Evolutionary conservation across 2,113 vertebrate genomes (phyloP).

Genomic region (Falcunculus frontatus): DNA sequence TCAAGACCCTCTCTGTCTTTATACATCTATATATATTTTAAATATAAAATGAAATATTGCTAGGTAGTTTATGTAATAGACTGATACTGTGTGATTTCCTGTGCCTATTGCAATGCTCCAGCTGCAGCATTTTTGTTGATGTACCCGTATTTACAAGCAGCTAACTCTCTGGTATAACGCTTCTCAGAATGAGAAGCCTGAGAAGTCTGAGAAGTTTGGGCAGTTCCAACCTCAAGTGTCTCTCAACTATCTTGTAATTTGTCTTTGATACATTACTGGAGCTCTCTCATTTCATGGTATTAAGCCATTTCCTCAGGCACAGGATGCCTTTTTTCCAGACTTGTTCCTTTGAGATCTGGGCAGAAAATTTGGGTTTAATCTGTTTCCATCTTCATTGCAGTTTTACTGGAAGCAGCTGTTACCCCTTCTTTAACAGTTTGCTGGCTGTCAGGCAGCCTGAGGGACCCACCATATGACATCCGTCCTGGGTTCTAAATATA

Average conservation of each 20-base stretch:
- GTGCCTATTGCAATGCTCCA: not conserved
- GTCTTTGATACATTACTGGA: constrained; percentile 24
- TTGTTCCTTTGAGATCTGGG: constrained; percentile 23
- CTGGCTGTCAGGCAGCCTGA: not conserved
- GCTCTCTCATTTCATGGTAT: not conserved
- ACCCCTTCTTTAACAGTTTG: not conserved
- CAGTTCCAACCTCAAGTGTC: not conserved
- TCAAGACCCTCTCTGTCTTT: not conserved
- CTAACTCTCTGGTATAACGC: not conserved
- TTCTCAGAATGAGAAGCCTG: not conserved
- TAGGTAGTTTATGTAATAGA: not conserved
- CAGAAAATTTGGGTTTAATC: constrained; percentile 34
- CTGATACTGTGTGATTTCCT: not conserved
- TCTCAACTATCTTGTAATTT: not conserved
- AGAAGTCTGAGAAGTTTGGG: not conserved
- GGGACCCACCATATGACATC: constrained; percentile 30
- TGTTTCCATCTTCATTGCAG: not conserved
- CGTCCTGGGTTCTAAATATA: constrained; percentile 5
- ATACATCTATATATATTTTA: not conserved
- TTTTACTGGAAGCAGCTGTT: constrained; percentile 46
- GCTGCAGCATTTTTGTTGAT: not conserved
- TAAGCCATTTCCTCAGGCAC: constrained; percentile 37
- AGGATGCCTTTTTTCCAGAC: constrained; percentile 10
- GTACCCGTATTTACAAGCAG: not conserved
- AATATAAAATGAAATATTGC: not conserved